phyloP scores from a whole-genome alignment of 2,888 invertebrate species.

The Eurytoma adleriae region DNA sequence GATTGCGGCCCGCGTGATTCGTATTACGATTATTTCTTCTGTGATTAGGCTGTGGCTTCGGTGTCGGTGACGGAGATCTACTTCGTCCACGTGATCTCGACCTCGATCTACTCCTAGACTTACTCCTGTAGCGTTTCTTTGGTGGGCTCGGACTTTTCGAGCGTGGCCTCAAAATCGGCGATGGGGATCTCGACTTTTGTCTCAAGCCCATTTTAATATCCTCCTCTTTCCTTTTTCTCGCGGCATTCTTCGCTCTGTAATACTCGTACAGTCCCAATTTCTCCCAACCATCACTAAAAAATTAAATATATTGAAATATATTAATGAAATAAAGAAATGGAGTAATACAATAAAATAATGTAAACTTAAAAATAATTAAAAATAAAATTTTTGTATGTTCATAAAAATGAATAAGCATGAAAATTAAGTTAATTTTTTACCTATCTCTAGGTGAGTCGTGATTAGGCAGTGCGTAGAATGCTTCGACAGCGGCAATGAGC shows the following conservation, averaged over 20 bases:
- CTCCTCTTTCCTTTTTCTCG: conserved; percentile 92
- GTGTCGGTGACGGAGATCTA: conserved; percentile 75
- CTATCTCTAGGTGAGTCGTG: conserved; percentile 96
- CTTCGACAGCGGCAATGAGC: conserved; percentile 94
- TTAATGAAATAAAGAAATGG: conserved; percentile 8
- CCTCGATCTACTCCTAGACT: conserved; percentile 79
- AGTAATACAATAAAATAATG: not conserved
- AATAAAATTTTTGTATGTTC: too few relatives aligned
- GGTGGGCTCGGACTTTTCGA: conserved; percentile 86
- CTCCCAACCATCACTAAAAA: conserved; percentile 95
- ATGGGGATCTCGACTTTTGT: conserved; percentile 86
- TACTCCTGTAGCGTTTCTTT: conserved; percentile 85
- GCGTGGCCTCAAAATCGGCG: conserved; percentile 86
- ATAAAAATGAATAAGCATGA: too few relatives aligned
- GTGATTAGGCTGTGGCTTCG: conserved; percentile 69
- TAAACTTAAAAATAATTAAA: not conserved
- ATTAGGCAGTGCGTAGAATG: conserved; percentile 95
- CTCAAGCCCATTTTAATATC: conserved; percentile 85
- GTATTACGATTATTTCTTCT: conserved; percentile 71
- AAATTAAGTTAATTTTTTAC: conserved; percentile 73
- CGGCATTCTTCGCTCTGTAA: conserved; percentile 96
- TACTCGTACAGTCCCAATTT: conserved; percentile 98
- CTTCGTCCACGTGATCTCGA: conserved; percentile 74
- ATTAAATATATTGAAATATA: not conserved
- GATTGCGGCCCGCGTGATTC: conserved; percentile 76